Base-by-base conservation (phyloP, 2,888 invertebrate genomes). In the Pilophorus perplexus region DNA sequence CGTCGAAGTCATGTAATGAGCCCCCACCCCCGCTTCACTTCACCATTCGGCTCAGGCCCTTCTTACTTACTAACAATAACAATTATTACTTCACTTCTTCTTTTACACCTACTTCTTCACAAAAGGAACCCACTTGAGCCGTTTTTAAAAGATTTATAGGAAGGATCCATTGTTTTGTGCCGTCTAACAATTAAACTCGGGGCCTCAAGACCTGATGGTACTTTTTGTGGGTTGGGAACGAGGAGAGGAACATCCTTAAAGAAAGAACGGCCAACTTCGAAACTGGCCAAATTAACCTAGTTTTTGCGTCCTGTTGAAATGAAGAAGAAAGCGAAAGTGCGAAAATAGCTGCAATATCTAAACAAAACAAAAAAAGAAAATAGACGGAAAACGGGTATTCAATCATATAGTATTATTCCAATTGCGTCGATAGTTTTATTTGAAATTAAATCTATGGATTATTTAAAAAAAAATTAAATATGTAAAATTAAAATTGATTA, bases 41-140 rank as follows among this genome's bases (percentile, higher is more conserved):
- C 18, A 18, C 37, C 33, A 5, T 14, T 5, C 42, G 5, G 22
- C 37, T 40, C 57, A 25, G 27, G 14, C 27, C 46, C 55, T 22
- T 38, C 55, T 62, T 62, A 46, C 28, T 44, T 46, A 62, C 62
- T 25, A 62, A 62, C 62, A 62, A 62, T 62, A 62, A 62, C 62
- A 62, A 62, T 62, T 46, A 62, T 62, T 62, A 46, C 62, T 62
- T 62, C 62, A 28, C 48, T 48, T 62, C 44, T 48, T 44, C 57
- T 62, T 62, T 42, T 48, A 46, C 62, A 62, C 62, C 48, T 62
- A 46, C 62, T 57, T 57, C 57, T 62, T 62, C 33, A 62, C 48
- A 46, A 62, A 33, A 62, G 62, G 37, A 44, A 44, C n/a, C 46
- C 28, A 59, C 44, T 62, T 28, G 27, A 62, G 44, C 62, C 48